Base-by-base conservation (phyloP, 2,888 invertebrate genomes). In the Congeria kusceri region DNA sequence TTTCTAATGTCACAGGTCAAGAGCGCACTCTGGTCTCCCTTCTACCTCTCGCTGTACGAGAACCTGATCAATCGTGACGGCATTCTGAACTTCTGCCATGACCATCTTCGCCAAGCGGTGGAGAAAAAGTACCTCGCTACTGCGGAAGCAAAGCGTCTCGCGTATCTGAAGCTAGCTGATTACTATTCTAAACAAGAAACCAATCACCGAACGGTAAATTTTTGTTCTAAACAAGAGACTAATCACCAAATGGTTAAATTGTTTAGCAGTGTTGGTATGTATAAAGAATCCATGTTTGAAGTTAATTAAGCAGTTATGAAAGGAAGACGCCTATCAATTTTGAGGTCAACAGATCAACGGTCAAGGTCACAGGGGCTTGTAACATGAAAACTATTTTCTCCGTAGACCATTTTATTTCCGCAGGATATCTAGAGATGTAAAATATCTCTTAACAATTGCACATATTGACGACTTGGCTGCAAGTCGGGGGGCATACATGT, bases 11-110 rank as follows among this genome's bases (percentile, higher is more conserved):
- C 56, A 29, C 79, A 90, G 90, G 82, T 90, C 11, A 85, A 87
- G 0, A 88, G 85, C 75, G 87, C 87, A 5, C 73, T 88, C 3
- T 90, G 90, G 90, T 90, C 90, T 7, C 90, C 90, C 4, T 88
- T 89, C 73, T 90, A 88, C 74, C 78, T 89, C 28, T 88, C 88
- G 1, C 70, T 90, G 32, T 83, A 73, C 23, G 90, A 89, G 63
- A 88, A 84, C 67, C 83, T 90, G 13, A 86, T 90, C 44, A 90
- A 90, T 69, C 77, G 88, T n/a, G 87, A 90, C 63, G 90, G 90
- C 53, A 84, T 90, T 23, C 72, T 89, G 46, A 90, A 89, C 75
- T 90, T 90, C 78, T 90, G 87, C 76, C 90, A 90, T 61, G 90
- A 90, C 80, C 88, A 89, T 69, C 82, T 90, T 27, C 74, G 90